Evolutionary conservation across 2,888 invertebrate species (phyloP), one percentile per base, ranked within the genome.

Genomic region (Epistrophella euchroma): DNA sequence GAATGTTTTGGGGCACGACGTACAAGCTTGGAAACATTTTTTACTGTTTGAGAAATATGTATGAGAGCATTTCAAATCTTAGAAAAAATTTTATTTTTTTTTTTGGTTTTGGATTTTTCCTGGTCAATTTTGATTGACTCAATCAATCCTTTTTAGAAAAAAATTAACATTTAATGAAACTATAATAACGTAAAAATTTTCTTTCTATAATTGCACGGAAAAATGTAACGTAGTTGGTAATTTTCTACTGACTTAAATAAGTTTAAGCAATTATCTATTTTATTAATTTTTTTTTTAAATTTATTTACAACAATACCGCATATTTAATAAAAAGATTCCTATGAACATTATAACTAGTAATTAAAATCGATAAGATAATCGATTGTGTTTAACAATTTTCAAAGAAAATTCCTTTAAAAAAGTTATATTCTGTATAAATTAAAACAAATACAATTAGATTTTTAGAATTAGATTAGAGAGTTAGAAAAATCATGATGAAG

Each of bases 201-300:
- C 19, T 2, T 37, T 28, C 15, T 37, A 25, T 15, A 60, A 60
- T 60, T 15, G 6, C 15, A 7, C 7, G 11, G 10, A 17, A n/a
- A 25, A 47, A 56, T 40, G 35, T 56, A 68, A 60, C 7, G 15
- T 37, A 10, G 40, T 22, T 37, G 22, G 22, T 62, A 50, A 70
- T 62, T 74, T 62, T 78, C 43, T 56, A 13, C 37, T 74, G 37
- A 15, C 32, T 73, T 50, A 43, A n/a, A 73, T 13, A 35, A 25
- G 6, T 70, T 68, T 25, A 13, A 52, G 17, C 60, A 68, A 83
- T 84, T 74, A 73, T 4, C 40, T 22, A 45, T 60, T 28, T 32
- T 0, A 50, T 55, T 25, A 43, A 64, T 13, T 32, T 28, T 62
- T 60, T 37, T 32, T 0, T 58, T 56, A 11, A 43, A 64, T 13